Evolutionary conservation across 2,797 vertebrate species (phyloP).

Genomic region (Sebastes steindachneri): DNA sequence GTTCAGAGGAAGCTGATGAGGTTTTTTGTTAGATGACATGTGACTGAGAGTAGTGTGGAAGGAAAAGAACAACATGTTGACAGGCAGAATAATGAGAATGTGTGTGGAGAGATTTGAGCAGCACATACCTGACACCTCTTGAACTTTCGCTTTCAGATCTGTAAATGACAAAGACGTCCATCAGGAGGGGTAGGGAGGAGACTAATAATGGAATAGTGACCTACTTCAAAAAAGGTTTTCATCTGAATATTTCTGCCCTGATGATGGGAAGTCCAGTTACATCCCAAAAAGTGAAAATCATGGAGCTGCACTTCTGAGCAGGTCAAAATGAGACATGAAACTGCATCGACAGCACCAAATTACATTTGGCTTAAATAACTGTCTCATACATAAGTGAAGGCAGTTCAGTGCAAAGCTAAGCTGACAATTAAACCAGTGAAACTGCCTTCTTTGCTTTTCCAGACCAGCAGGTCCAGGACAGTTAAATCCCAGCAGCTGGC

Average conservation of each 20-base stretch:
- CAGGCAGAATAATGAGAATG: neutral
- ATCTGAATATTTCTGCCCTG: neutral
- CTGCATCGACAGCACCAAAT: conserved; percentile 8
- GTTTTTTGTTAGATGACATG: neutral
- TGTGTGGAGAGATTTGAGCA: neutral
- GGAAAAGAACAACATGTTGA: neutral
- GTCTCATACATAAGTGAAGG: conserved; percentile 33
- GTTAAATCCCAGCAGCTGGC: conserved; percentile 41
- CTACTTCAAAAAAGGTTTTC: neutral
- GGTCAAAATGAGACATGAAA: conserved; percentile 33
- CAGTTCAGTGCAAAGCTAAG: conserved; percentile 27
- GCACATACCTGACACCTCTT: conserved; percentile 83
- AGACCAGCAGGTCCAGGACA: conserved; percentile 38
- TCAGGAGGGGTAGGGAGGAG: neutral
- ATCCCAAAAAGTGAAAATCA: neutral
- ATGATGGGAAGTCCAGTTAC: neutral
- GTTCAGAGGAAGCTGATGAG: neutral
- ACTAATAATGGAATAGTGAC: neutral
- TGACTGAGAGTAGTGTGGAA: neutral
- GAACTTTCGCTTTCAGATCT: conserved; percentile 85
- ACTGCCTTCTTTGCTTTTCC: conserved; percentile 46
- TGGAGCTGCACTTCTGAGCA: conserved; percentile 15
- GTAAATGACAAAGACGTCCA: conserved; percentile 59
- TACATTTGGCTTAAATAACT: conserved; percentile 32
- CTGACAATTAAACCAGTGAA: conserved; percentile 49